Evolutionary conservation across 2,888 invertebrate genomes (phyloP), one percentile per base, ranked within the genome.

Genomic region (Uloborus plumipes): DNA sequence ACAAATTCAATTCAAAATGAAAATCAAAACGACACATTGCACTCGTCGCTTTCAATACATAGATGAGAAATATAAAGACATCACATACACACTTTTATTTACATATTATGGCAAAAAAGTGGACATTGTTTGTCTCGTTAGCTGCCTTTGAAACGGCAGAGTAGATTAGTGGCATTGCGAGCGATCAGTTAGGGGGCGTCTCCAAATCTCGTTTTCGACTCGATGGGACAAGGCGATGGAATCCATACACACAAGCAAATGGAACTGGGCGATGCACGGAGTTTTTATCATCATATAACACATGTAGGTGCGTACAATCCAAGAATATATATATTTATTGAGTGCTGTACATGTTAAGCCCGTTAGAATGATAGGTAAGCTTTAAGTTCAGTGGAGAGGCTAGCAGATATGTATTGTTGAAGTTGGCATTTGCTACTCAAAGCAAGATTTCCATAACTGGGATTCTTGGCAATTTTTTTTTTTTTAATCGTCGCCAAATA

Each of bases 101-200:
- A 81, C 74, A 81, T 20, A 64, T 70, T 58, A 74, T 81, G 74
- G 80, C 80, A 81, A 81, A 73, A 74, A 69, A 69, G 51, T 74
- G 80, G 70, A 81, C 74, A 74, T 53, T 50, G 69, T 58, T 66
- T 64, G 64, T 65, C 58, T 70, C 55, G 39, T 69, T 81, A 81
- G 80, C 80, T 81, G 80, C 80, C 80, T 18, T 53, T 15, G 73
- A 59, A 74, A 74, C 80, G 75, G 80, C 80, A 81, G 70, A 79
- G 75, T 64, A 26, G 65, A 70, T 70, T 16, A 11, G 16, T 16
- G 62, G 47, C 74, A 61, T 39, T 58, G 50, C 31, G 70, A 81
- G 80, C 70, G 58, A 50, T 64, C 53, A 69, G 74, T 81, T 70
- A 65, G 49, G 0, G 15, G 9, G 31, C 18, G 11, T 1, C n/a